phyloP scores from a whole-genome alignment of 2,113 vertebrate genomes.

The Acrocephalus kingi region DNA sequence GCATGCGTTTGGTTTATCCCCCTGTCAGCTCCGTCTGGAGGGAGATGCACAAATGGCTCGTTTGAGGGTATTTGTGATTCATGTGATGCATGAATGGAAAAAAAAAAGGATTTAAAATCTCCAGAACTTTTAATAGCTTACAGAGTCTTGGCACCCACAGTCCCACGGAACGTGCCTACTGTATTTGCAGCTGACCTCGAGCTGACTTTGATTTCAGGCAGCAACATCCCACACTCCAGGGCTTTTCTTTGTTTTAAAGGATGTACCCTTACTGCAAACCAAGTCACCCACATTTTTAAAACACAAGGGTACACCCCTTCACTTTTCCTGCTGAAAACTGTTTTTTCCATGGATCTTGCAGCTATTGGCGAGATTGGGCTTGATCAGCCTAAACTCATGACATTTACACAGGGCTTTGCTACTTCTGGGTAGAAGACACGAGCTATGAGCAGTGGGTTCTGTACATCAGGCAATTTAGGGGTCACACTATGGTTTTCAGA shows the following conservation, averaged over 20 bases:
- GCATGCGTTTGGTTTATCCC: constrained; percentile 23
- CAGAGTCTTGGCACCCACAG: background rate
- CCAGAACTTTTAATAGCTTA: constrained; percentile 18
- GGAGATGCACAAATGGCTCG: constrained; percentile 17
- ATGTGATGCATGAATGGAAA: constrained; percentile 7
- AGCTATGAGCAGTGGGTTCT: background rate
- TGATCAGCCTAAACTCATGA: background rate
- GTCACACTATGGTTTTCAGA: background rate
- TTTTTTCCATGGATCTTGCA: background rate
- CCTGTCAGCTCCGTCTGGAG: constrained; percentile 51
- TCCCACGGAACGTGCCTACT: background rate
- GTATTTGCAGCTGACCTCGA: constrained; percentile 17
- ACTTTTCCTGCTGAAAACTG: background rate
- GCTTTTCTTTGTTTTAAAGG: background rate
- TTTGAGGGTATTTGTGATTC: constrained; percentile 54
- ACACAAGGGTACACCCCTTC: background rate
- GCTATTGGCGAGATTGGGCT: background rate
- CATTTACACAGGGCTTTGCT: background rate
- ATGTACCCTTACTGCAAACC: background rate
- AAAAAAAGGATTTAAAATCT: background rate
- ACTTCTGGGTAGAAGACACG: background rate
- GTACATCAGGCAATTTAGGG: background rate
- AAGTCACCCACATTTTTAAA: accelerated
- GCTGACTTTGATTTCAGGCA: constrained; percentile 18
- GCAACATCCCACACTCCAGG: background rate